Evolutionary conservation across 2,888 invertebrate genomes (phyloP), one percentile per base, ranked within the genome.

Genomic region (Abrostola triplasia): DNA sequence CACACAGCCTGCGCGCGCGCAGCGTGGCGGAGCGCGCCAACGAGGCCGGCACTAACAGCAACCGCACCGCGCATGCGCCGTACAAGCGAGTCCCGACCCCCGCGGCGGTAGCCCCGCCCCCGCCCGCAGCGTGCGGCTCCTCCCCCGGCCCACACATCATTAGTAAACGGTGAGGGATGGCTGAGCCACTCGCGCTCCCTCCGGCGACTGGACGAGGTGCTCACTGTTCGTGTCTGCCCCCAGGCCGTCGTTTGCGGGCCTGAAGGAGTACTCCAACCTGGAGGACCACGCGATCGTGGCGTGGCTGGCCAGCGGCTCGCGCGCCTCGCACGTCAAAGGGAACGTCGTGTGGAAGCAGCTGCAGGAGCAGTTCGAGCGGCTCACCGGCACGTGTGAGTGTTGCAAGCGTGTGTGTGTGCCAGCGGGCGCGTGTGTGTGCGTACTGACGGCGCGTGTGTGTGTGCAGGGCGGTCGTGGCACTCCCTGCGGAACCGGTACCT

Each of bases 401-500:
- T 13, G 10, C 41, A 47, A 24, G 2, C 9, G 36, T n/a, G 24
- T 36, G 9, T 24, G 11, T 9, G 10, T 9, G 13, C 11, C n/a
- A 9, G 10, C 11, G 35, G 38, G 59, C 67, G 41, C 24, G 38
- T 24, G 7, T n/a, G n/a, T 0, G 13, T 9, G n/a, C n/a, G 5
- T 10, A 7, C 35, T 38, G 24, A 37, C 11, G n/a, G 6, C 1
- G 10, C 41, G 55, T 57, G 13, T 36, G 47, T 42, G 24, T 42
- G 24, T 41, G 53, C 85, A 90, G 90, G 9, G 35, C 89, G 94
- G 2, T 79, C 92, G 62, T 95, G 92, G 92, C 94, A 94, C 72
- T 94, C 94, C 36, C 86, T 95, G 40, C 90, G 93, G 12, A 94
- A 92, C 84, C 88, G 94, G 52, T 95, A 92, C 88, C 86, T 94